A percentile compares a stretch with the other conserved stretches of the same genome.
These are phyloP conservation scores for Phymorhynchus buccinoides DNA, from an alignment of 1,140 invertebrate genomes.

Conservation along the genomic window DNA sequence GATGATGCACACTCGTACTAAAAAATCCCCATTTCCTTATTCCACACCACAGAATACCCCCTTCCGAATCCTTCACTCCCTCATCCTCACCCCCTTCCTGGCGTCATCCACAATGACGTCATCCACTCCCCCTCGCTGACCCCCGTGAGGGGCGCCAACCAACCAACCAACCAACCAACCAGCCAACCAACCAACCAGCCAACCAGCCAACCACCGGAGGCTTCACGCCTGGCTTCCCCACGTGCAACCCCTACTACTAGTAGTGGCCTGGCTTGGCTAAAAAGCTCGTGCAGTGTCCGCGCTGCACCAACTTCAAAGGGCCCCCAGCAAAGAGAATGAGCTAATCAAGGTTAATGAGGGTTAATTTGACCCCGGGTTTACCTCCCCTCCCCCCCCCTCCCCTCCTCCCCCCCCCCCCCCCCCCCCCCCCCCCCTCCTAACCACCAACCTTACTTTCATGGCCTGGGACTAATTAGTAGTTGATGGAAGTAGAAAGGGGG, in stretches of 20 bases:
- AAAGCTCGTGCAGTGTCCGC: neutral
- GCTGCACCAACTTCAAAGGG: constrained; percentile 39
- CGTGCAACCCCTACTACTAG: constrained; percentile 13
- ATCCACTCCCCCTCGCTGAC: neutral
- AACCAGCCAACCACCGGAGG: constrained; percentile 4
- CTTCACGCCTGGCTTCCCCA: constrained; percentile 12
- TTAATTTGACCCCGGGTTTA: constrained; percentile 36
- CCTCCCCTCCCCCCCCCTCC: too few species aligned
- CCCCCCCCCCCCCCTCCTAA: too few species aligned
- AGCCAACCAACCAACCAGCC: too few species aligned
- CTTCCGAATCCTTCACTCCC: neutral
- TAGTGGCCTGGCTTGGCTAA: too few species aligned
- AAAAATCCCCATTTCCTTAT: neutral
- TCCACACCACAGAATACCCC: neutral
- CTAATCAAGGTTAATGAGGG: constrained; percentile 39
- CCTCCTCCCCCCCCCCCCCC: too few species aligned
- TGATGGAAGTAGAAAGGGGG: too few species aligned
- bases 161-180: too few species aligned
- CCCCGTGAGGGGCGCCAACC: neutral
- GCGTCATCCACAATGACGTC: neutral
- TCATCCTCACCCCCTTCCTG: neutral
- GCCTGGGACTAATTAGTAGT: constrained; percentile 20
- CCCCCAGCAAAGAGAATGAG: neutral
- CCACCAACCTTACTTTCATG: too few species aligned
- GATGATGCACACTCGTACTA: neutral